These are phyloP conservation scores for Erebia aethiops DNA, from an alignment of 2,888 invertebrate species.

Conservation along the genomic window DNA sequence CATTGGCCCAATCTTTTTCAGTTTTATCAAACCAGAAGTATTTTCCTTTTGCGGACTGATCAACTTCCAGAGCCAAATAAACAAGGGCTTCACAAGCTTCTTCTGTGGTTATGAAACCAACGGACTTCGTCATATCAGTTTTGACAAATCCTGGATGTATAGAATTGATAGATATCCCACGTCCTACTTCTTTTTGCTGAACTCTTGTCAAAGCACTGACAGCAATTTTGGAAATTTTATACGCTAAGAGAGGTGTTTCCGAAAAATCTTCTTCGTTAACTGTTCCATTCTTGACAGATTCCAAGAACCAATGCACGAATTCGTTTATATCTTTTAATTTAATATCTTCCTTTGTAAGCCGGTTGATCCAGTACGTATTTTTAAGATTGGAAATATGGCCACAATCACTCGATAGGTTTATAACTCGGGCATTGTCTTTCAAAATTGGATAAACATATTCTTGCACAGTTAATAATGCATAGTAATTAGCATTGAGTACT, in stretches of 20 bases:
- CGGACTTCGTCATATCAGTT: constrained; percentile 44
- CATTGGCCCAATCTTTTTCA: constrained; percentile 45
- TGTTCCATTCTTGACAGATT: constrained; percentile 44
- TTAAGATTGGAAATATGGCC: constrained; percentile 48
- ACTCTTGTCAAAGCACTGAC: constrained; percentile 44
- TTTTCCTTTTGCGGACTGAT: constrained; percentile 47
- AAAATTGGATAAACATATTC: constrained; percentile 46
- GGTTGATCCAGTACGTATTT: constrained; percentile 45
- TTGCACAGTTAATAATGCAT: constrained; percentile 45
- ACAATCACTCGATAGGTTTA: constrained; percentile 48
- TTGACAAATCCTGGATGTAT: constrained; percentile 48
- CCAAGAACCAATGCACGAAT: constrained; percentile 48
- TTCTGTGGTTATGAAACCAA: constrained; percentile 41
- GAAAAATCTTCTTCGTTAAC: constrained; percentile 45
- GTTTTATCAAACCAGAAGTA: constrained; percentile 49
- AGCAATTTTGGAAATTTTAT: constrained; percentile 47
- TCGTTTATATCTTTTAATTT: constrained; percentile 43
- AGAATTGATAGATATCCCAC: constrained; percentile 45
- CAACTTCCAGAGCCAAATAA: constrained; percentile 46
- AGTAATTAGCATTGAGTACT: constrained; percentile 48
- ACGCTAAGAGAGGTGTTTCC: constrained; percentile 41
- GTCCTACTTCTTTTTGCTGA: constrained; percentile 43
- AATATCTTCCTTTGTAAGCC: constrained; percentile 42
- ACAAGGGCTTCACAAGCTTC: constrained; percentile 42
- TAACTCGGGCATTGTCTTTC: constrained; percentile 47